Evolutionary conservation across 2,113 vertebrate species (phyloP).

Genomic region (Lasiurus cinereus): DNA sequence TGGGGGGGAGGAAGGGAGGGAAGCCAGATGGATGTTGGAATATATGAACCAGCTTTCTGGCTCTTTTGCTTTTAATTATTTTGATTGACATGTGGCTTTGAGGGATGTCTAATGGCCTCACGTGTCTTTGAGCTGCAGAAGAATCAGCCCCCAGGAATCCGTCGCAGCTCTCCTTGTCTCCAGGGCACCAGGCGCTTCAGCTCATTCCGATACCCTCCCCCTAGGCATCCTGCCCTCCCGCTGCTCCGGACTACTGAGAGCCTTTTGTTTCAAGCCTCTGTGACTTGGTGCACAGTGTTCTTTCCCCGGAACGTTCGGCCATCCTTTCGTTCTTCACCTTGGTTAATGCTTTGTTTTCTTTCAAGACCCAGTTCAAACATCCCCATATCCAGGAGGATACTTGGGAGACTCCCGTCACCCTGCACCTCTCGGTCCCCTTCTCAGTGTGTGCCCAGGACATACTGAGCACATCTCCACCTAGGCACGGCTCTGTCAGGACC

Average conservation of each 20-base stretch:
- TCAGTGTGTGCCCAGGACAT: neutral
- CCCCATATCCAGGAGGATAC: neutral
- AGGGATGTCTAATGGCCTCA: constrained; percentile 54
- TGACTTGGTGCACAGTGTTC: neutral
- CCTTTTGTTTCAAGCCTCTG: constrained; percentile 19
- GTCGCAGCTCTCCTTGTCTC: neutral
- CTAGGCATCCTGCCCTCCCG: neutral
- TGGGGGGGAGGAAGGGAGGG: neutral
- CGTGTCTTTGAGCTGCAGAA: neutral
- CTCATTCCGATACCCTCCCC: neutral
- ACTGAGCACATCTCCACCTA: neutral
- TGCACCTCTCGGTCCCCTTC: neutral
- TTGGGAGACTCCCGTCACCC: neutral
- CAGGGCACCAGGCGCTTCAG: neutral
- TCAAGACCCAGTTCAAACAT: neutral
- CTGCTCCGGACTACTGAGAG: neutral
- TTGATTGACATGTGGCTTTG: constrained; percentile 50
- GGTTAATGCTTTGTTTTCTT: constrained; percentile 32
- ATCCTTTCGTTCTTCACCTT: neutral
- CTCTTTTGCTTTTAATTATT: constrained; percentile 70
- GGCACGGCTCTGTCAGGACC: neutral
- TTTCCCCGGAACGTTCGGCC: neutral
- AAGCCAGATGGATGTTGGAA: constrained; percentile 43
- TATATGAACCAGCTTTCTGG: neutral
- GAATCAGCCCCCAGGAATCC: constrained; percentile 6